Percentiles rank a stretch among this genome's conserved stretches.
Conservation (phyloP, 2,888 invertebrate genomes). For the Drosophila recens region DNA sequence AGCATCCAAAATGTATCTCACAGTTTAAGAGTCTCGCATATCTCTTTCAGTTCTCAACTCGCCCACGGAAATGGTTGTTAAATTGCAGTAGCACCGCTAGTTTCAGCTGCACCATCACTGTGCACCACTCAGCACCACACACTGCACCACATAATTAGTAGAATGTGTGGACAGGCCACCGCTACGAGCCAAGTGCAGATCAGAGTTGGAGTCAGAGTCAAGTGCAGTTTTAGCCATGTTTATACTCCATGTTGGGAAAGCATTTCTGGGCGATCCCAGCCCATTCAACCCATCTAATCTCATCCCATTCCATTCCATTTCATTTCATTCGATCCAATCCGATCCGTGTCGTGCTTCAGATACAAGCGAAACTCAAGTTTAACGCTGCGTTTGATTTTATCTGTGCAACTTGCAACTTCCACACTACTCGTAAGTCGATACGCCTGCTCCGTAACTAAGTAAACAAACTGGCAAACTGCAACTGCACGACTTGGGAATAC, state of each 20-base stretch:
- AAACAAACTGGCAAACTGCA: slow-evolving; percentile 12
- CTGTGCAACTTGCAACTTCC: slow-evolving; percentile 40
- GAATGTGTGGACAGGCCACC: slow-evolving; percentile 76
- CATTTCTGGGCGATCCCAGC: slow-evolving; percentile 56
- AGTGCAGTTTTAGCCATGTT: slow-evolving; percentile 34
- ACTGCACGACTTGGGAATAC: slow-evolving; percentile 19
- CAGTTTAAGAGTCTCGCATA: background rate
- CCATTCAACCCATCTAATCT: slow-evolving; percentile 23
- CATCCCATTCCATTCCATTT: slow-evolving; percentile 1
- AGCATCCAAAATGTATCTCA: slow-evolving; percentile 35
- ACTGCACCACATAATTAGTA: slow-evolving; percentile 69
- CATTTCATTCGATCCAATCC: slow-evolving; percentile 24
- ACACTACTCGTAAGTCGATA: slow-evolving; percentile 9
- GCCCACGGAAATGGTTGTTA: slow-evolving; percentile 71
- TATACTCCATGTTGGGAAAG: slow-evolving; percentile 42
- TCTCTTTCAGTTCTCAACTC: slow-evolving; percentile 4
- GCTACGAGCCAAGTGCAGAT: slow-evolving; percentile 37
- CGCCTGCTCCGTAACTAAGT: slow-evolving; percentile 24
- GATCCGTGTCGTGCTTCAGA: slow-evolving; percentile 52
- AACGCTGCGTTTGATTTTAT: slow-evolving; percentile 66
- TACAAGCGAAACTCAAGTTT: slow-evolving; percentile 42
- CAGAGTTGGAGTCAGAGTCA: slow-evolving; percentile 24
- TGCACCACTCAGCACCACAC: slow-evolving; percentile 21
- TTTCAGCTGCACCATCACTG: slow-evolving; percentile 16
- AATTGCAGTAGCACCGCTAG: slow-evolving; percentile 67